Evolutionary conservation across 2,888 invertebrate species (phyloP), one percentile per base, ranked within the genome.

Genomic region (Epistrophe grossulariae): DNA sequence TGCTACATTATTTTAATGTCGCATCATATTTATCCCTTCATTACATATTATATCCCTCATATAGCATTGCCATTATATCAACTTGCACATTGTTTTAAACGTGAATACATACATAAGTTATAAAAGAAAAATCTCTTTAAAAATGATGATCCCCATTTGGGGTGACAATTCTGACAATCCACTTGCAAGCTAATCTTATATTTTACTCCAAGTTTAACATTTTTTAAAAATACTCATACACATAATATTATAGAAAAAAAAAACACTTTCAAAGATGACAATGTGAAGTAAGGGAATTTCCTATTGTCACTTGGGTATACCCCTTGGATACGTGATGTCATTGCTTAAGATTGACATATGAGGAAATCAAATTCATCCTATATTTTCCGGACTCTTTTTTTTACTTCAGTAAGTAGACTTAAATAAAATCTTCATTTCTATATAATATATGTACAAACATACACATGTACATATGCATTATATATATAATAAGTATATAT

Each of bases 361-460:
- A 82, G 82, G 79, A 87, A 82, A 82, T 87, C 85, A 82, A 87
- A 82, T 82, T 85, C 82, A 82, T 71, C 71, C 73, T 62, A 79
- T 62, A 79, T 85, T 64, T 74, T 70, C 55, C 74, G 78, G 79
- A 85, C 59, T 64, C 62, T 68, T 68, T 35, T n/a, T 28, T 50
- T 4, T 31, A 24, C 31, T 35, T 35, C 31, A 35, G 35, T 38
- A 62, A 59, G 45, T 38, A 50, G 62, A 62, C 68, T 50, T 50
- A 68, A 68, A 15, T 50, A 15, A 38, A 50, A 68, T 68, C 19
- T 68, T 68, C 35, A 66, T 10, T 68, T 19, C 8, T 62, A 19
- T 40, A 43, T 9, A 38, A 10, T 17, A n/a, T n/a, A 48, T 6
- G 6, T 24, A 50, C 2, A 13, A 2, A 0, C 8, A 31, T 59